Evolutionary conservation across 2,888 invertebrate genomes (phyloP).

Genomic region (Ariolimax columbianus): DNA sequence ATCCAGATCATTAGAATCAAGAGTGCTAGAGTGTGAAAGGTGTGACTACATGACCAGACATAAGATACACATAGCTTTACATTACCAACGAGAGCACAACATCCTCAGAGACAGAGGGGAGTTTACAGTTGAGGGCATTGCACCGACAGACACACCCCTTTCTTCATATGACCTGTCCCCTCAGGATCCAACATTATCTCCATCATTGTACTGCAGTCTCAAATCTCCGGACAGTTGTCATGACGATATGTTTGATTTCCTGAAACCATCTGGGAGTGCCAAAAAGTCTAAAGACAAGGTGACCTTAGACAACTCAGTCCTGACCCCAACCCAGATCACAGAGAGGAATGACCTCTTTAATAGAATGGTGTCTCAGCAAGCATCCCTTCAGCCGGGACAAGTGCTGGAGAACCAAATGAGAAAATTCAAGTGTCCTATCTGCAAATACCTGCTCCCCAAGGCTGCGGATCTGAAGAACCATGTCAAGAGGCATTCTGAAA

Average conservation of each 20-base stretch:
- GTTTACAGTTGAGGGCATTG: conserved; percentile 42
- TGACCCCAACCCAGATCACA: conserved; percentile 32
- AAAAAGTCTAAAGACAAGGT: conserved; percentile 41
- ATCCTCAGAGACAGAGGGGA: conserved; percentile 51
- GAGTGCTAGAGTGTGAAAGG: conserved; percentile 57
- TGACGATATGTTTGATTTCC: conserved; percentile 42
- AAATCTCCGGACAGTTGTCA: conserved; percentile 15
- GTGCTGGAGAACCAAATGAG: conserved; percentile 55
- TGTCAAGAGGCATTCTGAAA: conserved; percentile 58
- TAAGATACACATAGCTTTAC: conserved; percentile 57
- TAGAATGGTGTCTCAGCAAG: conserved; percentile 36
- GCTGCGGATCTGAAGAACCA: conserved; percentile 58
- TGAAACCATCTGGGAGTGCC: conserved; percentile 24
- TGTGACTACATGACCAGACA: conserved; percentile 59
- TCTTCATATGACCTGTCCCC: conserved; percentile 19
- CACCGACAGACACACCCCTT: conserved; percentile 45
- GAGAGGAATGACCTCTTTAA: conserved; percentile 47
- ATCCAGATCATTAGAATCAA: conserved; percentile 53
- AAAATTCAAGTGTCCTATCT: conserved; percentile 59
- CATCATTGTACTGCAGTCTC: background rate
- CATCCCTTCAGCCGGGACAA: conserved; percentile 40
- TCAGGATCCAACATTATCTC: background rate
- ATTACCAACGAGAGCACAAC: conserved; percentile 56
- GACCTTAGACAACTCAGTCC: background rate
- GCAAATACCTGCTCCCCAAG: conserved; percentile 58